Evolutionary conservation across 2,888 invertebrate species (phyloP), one percentile per base, ranked within the genome.

Genomic region (Plagodis dolabraria): DNA sequence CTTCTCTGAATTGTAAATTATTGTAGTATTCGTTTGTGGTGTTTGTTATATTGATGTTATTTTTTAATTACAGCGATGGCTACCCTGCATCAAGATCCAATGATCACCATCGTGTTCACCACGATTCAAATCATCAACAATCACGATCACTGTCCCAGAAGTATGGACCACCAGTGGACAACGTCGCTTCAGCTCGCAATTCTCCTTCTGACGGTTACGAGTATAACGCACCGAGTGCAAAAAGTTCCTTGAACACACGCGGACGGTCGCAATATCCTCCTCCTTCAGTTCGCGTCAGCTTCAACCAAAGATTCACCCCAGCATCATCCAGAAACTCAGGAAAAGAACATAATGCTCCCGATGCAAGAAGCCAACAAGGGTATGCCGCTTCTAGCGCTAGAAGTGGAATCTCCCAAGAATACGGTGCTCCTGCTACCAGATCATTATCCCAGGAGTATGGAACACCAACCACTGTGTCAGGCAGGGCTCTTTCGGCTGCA

Each of bases 91-190:
- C 40, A 40, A 8, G 40, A 10, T 40, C 40, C 8, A 10, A 40
- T 40, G 40, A 40, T 10, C 5, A 9, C 40, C 54, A 58, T 38
- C 58, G 57, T 33, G 52, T 52, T 34, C 55, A 55, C 35, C 57
- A 54, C 6, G 51, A 12, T 1, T 59, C 59, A 50, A 54, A 54
- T 36, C 47, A 55, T 35, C 51, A 55, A 45, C 22, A 22, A 22
- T 22, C 22, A 22, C 40, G 59, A 44, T 60, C 60, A 64, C 44
- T 78, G 5, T 89, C 92, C 51, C 85, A 87, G 57, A 87, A 88
- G 53, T 94, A 94, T 63, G 93, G 93, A 33, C 88, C 86, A 22
- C 93, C 94, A 40, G 64, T 74, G 34, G 75, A 74, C 6, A 22
- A 45, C 12, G 5, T 40, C 12, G 48, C 88, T 0, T 72, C 85